phyloP scores from a whole-genome alignment of 2,797 vertebrate species.

The Notolabrus celidotus region DNA sequence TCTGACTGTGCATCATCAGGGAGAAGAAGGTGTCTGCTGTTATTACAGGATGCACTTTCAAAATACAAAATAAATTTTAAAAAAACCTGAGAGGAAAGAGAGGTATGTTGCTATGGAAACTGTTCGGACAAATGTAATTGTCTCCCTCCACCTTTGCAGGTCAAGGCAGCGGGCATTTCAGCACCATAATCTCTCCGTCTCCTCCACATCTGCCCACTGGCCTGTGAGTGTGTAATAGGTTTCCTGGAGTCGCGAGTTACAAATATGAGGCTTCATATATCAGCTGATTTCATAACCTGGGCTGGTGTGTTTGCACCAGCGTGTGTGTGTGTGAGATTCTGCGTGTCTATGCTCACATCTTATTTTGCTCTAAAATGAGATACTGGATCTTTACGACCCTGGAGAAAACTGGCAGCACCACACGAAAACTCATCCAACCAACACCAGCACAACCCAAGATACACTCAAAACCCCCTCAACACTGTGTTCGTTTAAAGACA shows the following conservation, averaged over 20 bases:
- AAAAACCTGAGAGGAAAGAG: conserved; percentile 23
- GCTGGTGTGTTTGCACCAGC: background rate
- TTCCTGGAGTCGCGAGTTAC: conserved; percentile 40
- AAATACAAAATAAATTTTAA: conserved; percentile 1
- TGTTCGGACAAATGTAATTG: conserved; percentile 71
- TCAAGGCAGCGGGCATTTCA: conserved; percentile 56
- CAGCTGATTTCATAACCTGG: conserved; percentile 18
- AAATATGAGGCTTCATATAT: conserved; percentile 35
- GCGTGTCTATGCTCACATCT: background rate
- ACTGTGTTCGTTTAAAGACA: background rate
- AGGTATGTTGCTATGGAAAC: conserved; percentile 78
- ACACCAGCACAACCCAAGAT: background rate
- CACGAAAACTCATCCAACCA: background rate
- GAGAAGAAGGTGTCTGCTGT: conserved; percentile 25
- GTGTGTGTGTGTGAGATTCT: background rate
- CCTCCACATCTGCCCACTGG: conserved; percentile 32
- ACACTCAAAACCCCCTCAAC: background rate
- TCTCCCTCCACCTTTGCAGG: conserved; percentile 72
- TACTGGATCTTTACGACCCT: conserved; percentile 4
- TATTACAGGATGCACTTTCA: conserved; percentile 41
- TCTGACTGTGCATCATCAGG: conserved; percentile 34
- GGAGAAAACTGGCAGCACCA: background rate
- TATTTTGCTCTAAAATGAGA: conserved; percentile 28
- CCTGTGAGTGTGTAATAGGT: conserved; percentile 21
- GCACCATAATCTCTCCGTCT: conserved; percentile 56